Percentiles rank a stretch among this genome's conserved stretches.
Conservation (phyloP, 2,888 invertebrate species). For the Agrilus biguttatus region DNA sequence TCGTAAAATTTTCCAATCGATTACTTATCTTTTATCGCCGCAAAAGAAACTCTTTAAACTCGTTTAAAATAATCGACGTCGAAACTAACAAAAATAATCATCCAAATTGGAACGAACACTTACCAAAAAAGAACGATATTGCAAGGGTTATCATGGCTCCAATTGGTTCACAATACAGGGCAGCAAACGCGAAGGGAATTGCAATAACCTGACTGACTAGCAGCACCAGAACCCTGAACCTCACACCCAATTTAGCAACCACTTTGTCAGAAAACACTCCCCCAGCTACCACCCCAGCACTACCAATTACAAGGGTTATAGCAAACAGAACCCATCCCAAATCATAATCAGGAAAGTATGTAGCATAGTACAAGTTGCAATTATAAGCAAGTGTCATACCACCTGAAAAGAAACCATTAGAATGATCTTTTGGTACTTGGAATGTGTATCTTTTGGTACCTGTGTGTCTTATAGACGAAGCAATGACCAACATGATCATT, state of each 20-base stretch:
- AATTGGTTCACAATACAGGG: slow-evolving; percentile 65
- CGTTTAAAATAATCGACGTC: neutral
- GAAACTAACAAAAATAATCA: too few relatives aligned
- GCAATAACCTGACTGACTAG: slow-evolving; percentile 72
- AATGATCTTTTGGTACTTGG: too few relatives aligned
- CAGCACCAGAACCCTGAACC: slow-evolving; percentile 65
- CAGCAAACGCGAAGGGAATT: slow-evolving; percentile 74
- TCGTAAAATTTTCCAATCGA: too few relatives aligned
- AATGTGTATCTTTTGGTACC: too few relatives aligned
- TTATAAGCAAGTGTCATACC: slow-evolving; percentile 88
- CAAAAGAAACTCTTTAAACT: too few relatives aligned
- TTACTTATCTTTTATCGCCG: too few relatives aligned
- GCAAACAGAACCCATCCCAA: slow-evolving; percentile 83
- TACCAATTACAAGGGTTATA: slow-evolving; percentile 74
- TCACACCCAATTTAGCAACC: slow-evolving; percentile 73
- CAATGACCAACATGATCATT: slow-evolving; percentile 63
- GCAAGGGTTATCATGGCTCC: slow-evolving; percentile 81
- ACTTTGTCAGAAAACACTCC: slow-evolving; percentile 73
- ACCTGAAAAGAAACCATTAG: slow-evolving; percentile 39
- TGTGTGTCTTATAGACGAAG: slow-evolving; percentile 80
- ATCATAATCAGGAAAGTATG: slow-evolving; percentile 79
- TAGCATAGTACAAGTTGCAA: slow-evolving; percentile 76
- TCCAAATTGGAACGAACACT: slow-evolving; percentile 18
- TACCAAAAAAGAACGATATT: slow-evolving; percentile 75
- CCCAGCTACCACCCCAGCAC: slow-evolving; percentile 60